Conservation (phyloP, 2,888 invertebrate genomes). For the Yponomeuta plumbellus region DNA sequence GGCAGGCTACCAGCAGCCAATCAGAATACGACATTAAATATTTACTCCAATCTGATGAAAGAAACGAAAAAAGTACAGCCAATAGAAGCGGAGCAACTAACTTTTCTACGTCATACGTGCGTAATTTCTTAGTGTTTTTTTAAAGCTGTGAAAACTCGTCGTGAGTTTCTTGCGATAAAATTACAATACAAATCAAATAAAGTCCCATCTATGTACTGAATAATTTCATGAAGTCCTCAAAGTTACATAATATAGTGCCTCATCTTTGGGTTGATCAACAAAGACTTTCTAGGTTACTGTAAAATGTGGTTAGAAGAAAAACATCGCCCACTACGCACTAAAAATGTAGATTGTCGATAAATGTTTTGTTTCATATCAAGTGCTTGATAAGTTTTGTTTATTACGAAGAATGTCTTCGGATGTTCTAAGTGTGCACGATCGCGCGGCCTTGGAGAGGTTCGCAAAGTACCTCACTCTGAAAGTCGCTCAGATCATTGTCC, state of each 20-base stretch:
- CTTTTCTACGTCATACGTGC: background rate
- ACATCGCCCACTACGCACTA: constrained; percentile 6
- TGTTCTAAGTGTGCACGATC: constrained; percentile 68
- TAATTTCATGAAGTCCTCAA: background rate
- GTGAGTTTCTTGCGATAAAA: background rate
- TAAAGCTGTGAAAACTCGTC: background rate
- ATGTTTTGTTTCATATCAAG: background rate
- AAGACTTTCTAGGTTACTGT: background rate
- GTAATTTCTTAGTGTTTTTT: too few relatives aligned
- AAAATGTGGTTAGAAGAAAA: constrained; percentile 5
- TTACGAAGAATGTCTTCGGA: constrained; percentile 2
- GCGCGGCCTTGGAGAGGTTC: constrained; percentile 91
- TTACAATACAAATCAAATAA: background rate
- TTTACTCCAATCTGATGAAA: too few relatives aligned
- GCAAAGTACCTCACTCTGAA: constrained; percentile 92
- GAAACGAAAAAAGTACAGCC: too few relatives aligned
- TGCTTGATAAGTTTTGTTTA: background rate
- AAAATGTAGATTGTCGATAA: constrained; percentile 10
- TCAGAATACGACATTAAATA: too few relatives aligned
- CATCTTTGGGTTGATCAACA: background rate
- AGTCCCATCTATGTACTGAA: background rate
- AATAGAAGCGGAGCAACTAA: too few relatives aligned
- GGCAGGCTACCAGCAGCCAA: too few relatives aligned
- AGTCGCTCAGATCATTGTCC: constrained; percentile 93
- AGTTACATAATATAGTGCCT: background rate